Evolutionary conservation across 2,888 invertebrate genomes (phyloP).

Genomic region (Polyommatus iphigenia): DNA sequence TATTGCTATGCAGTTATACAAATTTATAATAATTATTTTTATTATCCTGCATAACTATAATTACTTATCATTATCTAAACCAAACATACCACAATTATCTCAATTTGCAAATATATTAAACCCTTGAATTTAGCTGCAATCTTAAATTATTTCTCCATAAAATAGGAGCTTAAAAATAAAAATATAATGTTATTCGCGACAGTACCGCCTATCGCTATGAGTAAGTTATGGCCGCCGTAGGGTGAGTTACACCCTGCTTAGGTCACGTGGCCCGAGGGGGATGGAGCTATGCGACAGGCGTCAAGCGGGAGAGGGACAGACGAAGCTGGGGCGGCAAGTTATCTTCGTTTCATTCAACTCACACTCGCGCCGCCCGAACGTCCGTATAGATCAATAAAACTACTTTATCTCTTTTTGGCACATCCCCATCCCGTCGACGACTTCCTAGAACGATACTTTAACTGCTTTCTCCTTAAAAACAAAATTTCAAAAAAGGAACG

Average conservation of each 20-base stretch:
- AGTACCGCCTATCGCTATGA: slow-evolving; percentile 80
- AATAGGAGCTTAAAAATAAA: slow-evolving; percentile 49
- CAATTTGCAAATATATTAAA: no score
- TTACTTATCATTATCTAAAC: neutral
- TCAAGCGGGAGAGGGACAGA: slow-evolving; percentile 58
- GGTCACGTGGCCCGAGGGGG: slow-evolving; percentile 76
- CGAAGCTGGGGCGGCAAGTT: slow-evolving; percentile 77
- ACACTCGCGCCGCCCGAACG: slow-evolving; percentile 77
- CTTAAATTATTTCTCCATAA: slow-evolving; percentile 23
- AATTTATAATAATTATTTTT: no score
- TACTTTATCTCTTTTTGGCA: slow-evolving; percentile 82
- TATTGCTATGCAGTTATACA: no score
- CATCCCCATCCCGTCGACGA: slow-evolving; percentile 76
- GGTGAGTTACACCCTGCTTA: slow-evolving; percentile 81
- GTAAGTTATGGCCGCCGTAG: slow-evolving; percentile 80
- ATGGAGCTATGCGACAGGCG: slow-evolving; percentile 56
- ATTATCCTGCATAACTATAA: no score
- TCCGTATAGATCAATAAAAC: slow-evolving; percentile 82
- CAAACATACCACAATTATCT: neutral
- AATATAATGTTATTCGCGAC: slow-evolving; percentile 72
- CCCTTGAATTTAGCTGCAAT: neutral
- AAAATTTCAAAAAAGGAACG: slow-evolving; percentile 38
- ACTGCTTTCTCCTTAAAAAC: slow-evolving; percentile 62
- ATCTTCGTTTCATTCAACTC: slow-evolving; percentile 81
- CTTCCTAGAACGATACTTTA: slow-evolving; percentile 73